Evolutionary conservation across 1,140 invertebrate genomes (phyloP).

Genomic region (Scaptomyza graminum): DNA sequence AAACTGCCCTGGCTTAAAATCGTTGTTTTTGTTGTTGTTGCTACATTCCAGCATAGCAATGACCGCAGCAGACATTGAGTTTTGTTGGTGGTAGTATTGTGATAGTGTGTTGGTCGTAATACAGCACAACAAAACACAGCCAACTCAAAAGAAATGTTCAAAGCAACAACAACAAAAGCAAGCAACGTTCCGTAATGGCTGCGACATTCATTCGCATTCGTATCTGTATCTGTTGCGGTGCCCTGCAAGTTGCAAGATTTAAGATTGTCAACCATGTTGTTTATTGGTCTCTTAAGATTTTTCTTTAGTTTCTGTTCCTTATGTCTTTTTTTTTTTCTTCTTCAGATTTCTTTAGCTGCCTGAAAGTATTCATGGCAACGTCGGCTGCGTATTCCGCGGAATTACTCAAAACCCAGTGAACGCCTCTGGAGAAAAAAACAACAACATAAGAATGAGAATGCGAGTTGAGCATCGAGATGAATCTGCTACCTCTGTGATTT

Average conservation of each 20-base stretch:
- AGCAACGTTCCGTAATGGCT: constrained; percentile 70
- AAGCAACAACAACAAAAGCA: constrained; percentile 39
- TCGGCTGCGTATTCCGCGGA: constrained; percentile 60
- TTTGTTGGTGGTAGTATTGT: constrained; percentile 36
- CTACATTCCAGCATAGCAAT: constrained; percentile 77
- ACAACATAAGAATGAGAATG: constrained; percentile 52
- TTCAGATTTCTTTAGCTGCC: constrained; percentile 20
- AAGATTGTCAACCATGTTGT: constrained; percentile 82
- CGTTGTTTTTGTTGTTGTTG: constrained; percentile 27
- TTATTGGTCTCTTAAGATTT: constrained; percentile 81
- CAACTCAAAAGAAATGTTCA: constrained; percentile 63
- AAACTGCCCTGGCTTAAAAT: constrained; percentile 47
- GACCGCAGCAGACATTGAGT: constrained; percentile 72
- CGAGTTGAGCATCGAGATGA: constrained; percentile 35
- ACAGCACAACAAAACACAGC: not conserved
- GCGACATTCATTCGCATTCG: constrained; percentile 80
- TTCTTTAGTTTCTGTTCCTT: constrained; percentile 55
- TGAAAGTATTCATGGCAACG: constrained; percentile 29
- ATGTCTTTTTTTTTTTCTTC: constrained; percentile 19
- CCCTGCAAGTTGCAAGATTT: constrained; percentile 76
- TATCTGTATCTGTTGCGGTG: constrained; percentile 63
- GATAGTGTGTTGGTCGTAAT: constrained; percentile 50
- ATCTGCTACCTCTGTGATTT: constrained; percentile 52
- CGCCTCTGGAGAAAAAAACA: constrained; percentile 41
- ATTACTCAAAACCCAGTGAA: constrained; percentile 66